Evolutionary conservation across 2,888 invertebrate species (phyloP), one percentile per base, ranked within the genome.

Genomic region (Hypena proboscidalis): DNA sequence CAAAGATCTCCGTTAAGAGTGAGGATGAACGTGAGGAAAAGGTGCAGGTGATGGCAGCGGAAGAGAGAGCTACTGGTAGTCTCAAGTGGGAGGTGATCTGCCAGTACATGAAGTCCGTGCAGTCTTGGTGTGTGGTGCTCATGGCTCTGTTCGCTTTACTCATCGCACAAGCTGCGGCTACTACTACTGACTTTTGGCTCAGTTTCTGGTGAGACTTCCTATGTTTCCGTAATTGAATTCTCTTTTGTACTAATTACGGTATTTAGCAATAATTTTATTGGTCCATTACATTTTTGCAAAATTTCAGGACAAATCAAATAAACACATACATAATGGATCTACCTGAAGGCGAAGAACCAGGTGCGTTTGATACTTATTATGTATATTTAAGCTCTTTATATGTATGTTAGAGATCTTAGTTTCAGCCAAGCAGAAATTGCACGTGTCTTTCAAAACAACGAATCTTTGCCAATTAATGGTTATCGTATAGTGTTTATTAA

Each of bases 101-200:
- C 44, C 80, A 91, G 7, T 95, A 95, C 67, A 77, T 95, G 32
- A 76, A 74, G 15, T 78, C 92, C 0, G 83, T 93, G 13, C 87
- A 93, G 1, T 94, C 94, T n/a, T 83, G 91, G 51, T 84, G 79
- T 26, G 72, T 92, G 0, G 83, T 95, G 0, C 6, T 73, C 0
- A 30, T 91, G 0, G 88, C 94, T 0, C 20, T 92, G 0, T 3
- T 90, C 0, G 74, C 93, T 0, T 90, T 94, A 25, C n/a, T 94
- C 0, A 34, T 94, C 2, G 92, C 94, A 0, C 95, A 96, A 71
- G 75, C 86, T 0, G 80, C 93, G 10, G 93, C 94, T 0, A 95
- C 94, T 9, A 92, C 93, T 0, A 92, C 93, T 0, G 96, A 96
- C 67, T 96, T 92, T 64, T 96, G 95, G 92, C 90, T 96, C 0